Conservation (phyloP, 2,797 vertebrate species). For the Sebastes diaconus region DNA sequence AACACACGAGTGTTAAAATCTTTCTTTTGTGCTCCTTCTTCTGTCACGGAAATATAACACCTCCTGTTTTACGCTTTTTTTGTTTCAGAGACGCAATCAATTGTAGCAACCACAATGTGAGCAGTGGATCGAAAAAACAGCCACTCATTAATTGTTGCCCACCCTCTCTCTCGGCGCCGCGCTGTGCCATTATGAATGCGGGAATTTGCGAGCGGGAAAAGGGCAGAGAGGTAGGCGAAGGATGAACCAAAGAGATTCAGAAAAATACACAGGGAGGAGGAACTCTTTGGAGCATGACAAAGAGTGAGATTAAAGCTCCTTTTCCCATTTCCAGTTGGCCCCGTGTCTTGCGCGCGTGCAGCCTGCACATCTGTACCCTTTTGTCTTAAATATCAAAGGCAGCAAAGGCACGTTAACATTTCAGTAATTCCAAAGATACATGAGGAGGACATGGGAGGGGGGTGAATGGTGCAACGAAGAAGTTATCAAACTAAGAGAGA, state of each 20-base stretch:
- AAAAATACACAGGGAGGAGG: constrained; percentile 75
- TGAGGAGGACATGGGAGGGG: constrained; percentile 79
- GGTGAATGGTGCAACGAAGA: constrained; percentile 86
- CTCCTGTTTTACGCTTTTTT: constrained; percentile 41
- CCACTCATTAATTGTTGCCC: constrained; percentile 73
- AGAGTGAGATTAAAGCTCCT: constrained; percentile 84
- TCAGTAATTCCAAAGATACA: constrained; percentile 96
- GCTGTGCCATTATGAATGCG: constrained; percentile 60
- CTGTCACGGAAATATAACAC: constrained; percentile 32
- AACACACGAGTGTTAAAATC: constrained; percentile 10
- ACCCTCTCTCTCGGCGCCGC: constrained; percentile 36
- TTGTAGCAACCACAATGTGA: constrained; percentile 65
- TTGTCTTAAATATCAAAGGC: constrained; percentile 99
- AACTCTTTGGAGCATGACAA: constrained; percentile 87
- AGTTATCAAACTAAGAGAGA: constrained; percentile 82
- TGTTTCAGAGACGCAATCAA: constrained; percentile 69
- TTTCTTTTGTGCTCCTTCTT: neutral
- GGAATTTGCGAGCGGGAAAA: constrained; percentile 65
- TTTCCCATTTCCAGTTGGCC: constrained; percentile 86
- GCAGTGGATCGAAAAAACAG: constrained; percentile 70
- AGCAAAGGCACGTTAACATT: constrained; percentile 93
- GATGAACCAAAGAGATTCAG: constrained; percentile 77
- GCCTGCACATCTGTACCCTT: constrained; percentile 86
- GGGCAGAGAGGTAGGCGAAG: constrained; percentile 77
- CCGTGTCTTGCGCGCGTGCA: constrained; percentile 62